Evolutionary conservation across 2,888 invertebrate species (phyloP).

Genomic region (Andrena bicolor): DNA sequence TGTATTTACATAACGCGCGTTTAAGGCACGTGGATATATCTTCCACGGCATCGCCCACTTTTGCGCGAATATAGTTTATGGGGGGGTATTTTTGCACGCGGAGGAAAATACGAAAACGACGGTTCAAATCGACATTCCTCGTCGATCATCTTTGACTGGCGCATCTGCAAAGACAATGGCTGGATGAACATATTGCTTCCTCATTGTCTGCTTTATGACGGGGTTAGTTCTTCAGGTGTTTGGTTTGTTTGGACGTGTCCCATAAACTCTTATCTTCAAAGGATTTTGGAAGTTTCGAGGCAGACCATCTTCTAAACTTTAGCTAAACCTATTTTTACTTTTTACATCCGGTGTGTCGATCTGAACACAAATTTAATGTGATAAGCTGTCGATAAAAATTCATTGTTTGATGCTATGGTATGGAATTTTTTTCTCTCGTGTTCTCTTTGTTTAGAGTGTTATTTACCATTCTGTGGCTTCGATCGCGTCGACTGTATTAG

Average conservation of each 20-base stretch:
- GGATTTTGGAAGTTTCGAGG: background rate
- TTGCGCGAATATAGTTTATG: constrained; percentile 50
- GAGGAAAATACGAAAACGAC: constrained; percentile 6
- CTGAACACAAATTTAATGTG: background rate
- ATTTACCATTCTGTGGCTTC: constrained; percentile 4
- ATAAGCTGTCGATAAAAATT: background rate
- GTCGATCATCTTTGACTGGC: background rate
- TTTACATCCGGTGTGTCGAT: too few relatives aligned
- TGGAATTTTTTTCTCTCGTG: background rate
- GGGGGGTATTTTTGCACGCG: constrained; percentile 6
- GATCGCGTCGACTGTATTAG: constrained; percentile 1
- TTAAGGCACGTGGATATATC: constrained; percentile 51
- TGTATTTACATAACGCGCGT: constrained; percentile 60
- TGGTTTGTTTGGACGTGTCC: background rate
- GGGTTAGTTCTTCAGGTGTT: background rate
- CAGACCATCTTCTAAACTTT: too few relatives aligned
- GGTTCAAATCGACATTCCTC: background rate
- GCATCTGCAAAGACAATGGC: too few relatives aligned
- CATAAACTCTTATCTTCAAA: background rate
- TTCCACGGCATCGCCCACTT: constrained; percentile 49
- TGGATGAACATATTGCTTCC: too few relatives aligned
- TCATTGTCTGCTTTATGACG: background rate
- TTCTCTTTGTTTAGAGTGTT: background rate
- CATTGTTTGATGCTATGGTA: background rate
- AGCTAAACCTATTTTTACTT: too few relatives aligned